Evolutionary conservation across 2,888 invertebrate genomes (phyloP), one percentile per base, ranked within the genome.

Genomic region (Seira ritae): DNA sequence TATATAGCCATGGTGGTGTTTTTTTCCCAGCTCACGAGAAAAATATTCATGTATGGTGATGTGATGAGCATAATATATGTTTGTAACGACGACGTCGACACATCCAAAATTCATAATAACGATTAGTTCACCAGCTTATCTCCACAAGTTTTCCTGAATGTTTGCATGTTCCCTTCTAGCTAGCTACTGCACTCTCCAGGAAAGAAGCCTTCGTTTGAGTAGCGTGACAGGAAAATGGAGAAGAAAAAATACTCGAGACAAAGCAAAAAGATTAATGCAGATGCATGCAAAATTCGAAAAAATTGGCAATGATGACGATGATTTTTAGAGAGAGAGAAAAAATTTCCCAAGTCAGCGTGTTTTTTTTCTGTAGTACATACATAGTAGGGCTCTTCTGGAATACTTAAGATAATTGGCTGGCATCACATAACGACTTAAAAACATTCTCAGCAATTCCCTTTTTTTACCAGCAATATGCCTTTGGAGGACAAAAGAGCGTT

Each of bases 401-500:
- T 71, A 77, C 78, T 78, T 73, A 73, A 72, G 72, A 73, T 80
- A 80, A 80, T 80, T 80, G 80, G 73, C 73, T 72, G 19, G 31
- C 66, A 72, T 66, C 66, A 46, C 24, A 72, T 72, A 79, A 72
- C 62, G 50, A 66, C 79, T 72, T 71, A 22, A 79, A 79, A 55
- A 55, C 3, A 55, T 8, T 8, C 17, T 55, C 55, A 55, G 55
- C 55, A 55, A 55, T 8, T 8, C 17, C 55, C 17, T n/a, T 12
- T 31, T 12, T 55, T 55, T 55, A 55, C 2, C 8, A 55, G 55
- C 55, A 55, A n/a, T 55, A n/a, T n/a, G 55, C 55, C 15, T 55
- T 31, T 31, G 2, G 31, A 31, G 8, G 2, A 31, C 8, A 31
- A 31, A 31, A 31, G 2, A 31, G 31, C n/a, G n/a, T n/a, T 31